These are phyloP conservation scores for Prionailurus bengalensis DNA, from an alignment of 2,113 vertebrate species.

Conservation along the genomic window DNA sequence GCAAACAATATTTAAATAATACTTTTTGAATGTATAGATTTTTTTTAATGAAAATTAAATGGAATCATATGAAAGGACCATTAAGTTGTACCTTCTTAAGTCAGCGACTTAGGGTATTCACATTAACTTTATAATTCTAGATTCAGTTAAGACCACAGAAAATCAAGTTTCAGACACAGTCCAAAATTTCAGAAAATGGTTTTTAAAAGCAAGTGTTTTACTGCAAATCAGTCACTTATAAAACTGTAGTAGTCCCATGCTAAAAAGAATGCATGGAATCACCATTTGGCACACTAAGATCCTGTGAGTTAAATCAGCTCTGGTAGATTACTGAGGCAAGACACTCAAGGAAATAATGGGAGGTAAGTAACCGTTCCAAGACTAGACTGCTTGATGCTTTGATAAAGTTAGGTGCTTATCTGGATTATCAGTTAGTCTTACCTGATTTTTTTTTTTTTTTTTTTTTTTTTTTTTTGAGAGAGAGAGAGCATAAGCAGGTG, in stretches of 20 bases:
- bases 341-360: not conserved
- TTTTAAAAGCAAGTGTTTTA: not conserved
- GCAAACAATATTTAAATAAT: constrained; percentile 12
- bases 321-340: not conserved
- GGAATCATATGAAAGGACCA: not conserved
- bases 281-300: not conserved
- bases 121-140: constrained; percentile 15
- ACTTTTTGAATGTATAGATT: not conserved
- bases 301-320: not conserved
- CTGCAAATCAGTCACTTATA: not conserved
- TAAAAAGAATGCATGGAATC: not conserved
- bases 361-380: not conserved
- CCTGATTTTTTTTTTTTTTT: too few relatives aligned
- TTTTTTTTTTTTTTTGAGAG: too few relatives aligned
- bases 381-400: not conserved
- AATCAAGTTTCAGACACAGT: not conserved
- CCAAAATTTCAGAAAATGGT: not conserved
- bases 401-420: not conserved
- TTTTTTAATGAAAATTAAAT: not conserved
- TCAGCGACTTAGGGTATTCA: not conserved
- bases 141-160: constrained; percentile 27
- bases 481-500: too few relatives aligned
- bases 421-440: not conserved
- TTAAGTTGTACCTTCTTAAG: not conserved
- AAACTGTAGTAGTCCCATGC: not conserved